Base-by-base conservation (phyloP, 64 coral and sea anemone genomes). In the Montipora sp. region DNA sequence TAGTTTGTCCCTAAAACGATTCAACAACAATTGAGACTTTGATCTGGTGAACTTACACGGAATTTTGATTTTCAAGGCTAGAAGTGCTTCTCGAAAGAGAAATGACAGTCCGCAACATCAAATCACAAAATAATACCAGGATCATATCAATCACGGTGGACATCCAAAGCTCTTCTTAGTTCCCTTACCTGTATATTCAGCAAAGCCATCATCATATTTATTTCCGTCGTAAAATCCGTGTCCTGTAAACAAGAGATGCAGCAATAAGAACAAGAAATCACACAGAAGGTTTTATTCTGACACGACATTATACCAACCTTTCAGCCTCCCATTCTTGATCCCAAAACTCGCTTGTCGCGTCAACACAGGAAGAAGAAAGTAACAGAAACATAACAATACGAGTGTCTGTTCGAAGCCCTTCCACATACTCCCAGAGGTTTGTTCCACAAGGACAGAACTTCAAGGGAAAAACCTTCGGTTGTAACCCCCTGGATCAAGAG, bases 161-260 rank as follows among this genome's bases (percentile, higher is more conserved):
- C 36, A 36, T 36, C 36, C 36, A 36, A 2, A 36, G 36, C 36
- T 36, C 36, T 36, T 36, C 1, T 36, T 36, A 36, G 36, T 36
- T 36, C 36, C 65, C 82, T 85, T 46, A 85, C 82, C 82, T 85
- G 82, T 85, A 50, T 69, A 85, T 22, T 85, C 82, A 8, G 82
- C 82, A 72, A 71, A 85, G 18, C 63, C 65, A 72, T 85, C 82
- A 8, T 85, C 82, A 51, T 85, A 85, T 4, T 85, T 8, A 49
- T 85, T 85, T 85, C 49, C 82, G 45, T 85, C 82, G 59, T 85
- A 72, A 72, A 85, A 85, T 47, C 82, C 82, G 18, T 85, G 82
- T 16, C 82, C 82, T 85, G 47, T 11, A 36, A 50, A 68, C 18
- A 50, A 70, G 53, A 23, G 44, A 78, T 16, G 9, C 44, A 69